Evolutionary conservation across 2,113 vertebrate species (phyloP).

Genomic region (Picathartes gymnocephalus): DNA sequence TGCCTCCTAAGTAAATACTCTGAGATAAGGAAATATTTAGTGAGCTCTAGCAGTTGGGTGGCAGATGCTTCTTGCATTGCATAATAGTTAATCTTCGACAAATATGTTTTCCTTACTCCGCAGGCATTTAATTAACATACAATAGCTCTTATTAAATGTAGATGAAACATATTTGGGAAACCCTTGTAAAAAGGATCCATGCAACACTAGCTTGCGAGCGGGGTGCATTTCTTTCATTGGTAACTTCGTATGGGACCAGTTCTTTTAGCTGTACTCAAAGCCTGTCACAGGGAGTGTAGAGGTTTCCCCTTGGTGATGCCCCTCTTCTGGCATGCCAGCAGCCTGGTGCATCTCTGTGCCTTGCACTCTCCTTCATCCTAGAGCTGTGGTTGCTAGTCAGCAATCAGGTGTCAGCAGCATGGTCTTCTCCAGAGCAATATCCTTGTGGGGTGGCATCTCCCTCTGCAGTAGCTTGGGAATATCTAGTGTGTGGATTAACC

Average conservation of each 20-base stretch:
- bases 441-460: background rate
- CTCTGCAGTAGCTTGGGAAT: background rate
- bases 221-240: background rate
- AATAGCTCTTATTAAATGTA: conserved; percentile 59
- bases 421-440: background rate
- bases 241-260: background rate
- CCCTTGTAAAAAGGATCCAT: background rate
- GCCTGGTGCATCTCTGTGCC: background rate
- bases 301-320: background rate
- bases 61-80: conserved; percentile 64
- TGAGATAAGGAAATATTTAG: conserved; percentile 72
- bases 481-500: background rate
- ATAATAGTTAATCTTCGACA: conserved; percentile 64
- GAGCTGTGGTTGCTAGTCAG: background rate
- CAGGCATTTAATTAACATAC: conserved; percentile 63
- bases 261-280: background rate
- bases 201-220: background rate
- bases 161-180: conserved; percentile 19
- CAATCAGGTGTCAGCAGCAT: background rate
- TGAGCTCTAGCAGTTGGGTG: conserved; percentile 68
- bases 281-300: background rate
- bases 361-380: background rate
- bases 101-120: conserved; percentile 65
- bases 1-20: conserved; percentile 75
- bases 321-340: background rate